Evolutionary conservation across 2,113 vertebrate species (phyloP).

Genomic region (Ramphastos sulfuratus): DNA sequence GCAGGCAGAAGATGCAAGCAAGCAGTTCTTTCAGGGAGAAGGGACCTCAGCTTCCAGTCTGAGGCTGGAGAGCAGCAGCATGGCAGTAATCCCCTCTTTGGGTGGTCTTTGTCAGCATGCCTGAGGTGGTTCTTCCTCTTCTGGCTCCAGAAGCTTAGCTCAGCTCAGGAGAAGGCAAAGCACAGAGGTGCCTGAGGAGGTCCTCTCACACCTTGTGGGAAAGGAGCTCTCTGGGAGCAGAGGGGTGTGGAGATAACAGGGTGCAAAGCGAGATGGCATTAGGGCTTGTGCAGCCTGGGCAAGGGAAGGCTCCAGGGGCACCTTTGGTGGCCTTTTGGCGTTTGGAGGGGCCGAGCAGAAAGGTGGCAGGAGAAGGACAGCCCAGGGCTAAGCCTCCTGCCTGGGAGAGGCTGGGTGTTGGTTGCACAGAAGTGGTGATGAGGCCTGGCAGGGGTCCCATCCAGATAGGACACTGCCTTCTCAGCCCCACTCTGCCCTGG

Average conservation of each 20-base stretch:
- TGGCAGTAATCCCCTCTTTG: neutral
- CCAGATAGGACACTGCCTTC: neutral
- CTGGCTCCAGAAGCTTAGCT: neutral
- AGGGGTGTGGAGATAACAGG: neutral
- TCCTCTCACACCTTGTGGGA: neutral
- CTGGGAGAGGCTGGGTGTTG: neutral
- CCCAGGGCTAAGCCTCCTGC: neutral
- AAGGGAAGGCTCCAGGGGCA: neutral
- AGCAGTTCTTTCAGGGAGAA: neutral
- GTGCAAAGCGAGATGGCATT: no score
- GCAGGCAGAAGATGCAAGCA: slow-evolving; percentile 12
- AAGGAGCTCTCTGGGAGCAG: neutral
- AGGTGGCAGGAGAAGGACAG: neutral
- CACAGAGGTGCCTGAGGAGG: neutral
- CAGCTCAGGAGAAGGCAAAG: neutral
- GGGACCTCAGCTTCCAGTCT: neutral
- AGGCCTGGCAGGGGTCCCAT: neutral
- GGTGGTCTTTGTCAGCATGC: no score
- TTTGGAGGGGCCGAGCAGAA: neutral
- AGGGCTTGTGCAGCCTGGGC: neutral
- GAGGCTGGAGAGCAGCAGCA: neutral
- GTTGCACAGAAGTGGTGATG: neutral
- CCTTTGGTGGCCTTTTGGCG: neutral
- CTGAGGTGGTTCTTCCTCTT: no score
- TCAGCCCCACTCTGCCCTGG: neutral